Conservation (phyloP, 35 echinoderm and acorn worm species). For the Chiridota heheva region DNA sequence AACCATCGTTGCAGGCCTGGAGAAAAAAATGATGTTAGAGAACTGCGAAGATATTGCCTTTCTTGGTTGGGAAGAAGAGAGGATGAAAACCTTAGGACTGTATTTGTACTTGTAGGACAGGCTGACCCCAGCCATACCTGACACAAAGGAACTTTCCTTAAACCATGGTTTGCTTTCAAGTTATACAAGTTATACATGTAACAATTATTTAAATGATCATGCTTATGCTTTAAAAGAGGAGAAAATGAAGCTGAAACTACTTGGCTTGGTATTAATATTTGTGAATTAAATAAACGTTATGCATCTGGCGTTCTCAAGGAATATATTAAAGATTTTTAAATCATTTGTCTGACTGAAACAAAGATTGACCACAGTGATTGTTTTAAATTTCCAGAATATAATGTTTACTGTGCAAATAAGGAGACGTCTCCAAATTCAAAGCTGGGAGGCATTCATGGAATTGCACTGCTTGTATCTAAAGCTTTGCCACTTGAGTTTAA, state of each 20-base stretch:
- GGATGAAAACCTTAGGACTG: background rate
- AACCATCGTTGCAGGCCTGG: background rate
- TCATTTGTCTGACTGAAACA: constrained; percentile 41
- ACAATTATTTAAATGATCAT: background rate
- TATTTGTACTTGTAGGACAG: background rate
- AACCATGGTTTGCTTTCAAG: no score
- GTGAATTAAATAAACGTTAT: background rate
- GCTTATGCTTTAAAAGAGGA: background rate
- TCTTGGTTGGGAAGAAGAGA: background rate
- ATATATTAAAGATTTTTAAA: constrained; percentile 43
- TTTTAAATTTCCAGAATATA: constrained; percentile 19
- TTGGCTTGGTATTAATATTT: constrained; percentile 29
- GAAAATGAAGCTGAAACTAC: background rate
- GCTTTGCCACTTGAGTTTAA: background rate
- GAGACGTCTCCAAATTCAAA: background rate
- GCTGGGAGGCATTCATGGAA: constrained; percentile 31
- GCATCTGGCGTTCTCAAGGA: constrained; percentile 13
- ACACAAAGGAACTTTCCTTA: no score
- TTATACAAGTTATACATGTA: no score
- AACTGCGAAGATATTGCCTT: background rate
- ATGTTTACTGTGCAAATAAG: background rate
- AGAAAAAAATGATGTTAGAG: background rate
- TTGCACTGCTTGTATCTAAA: constrained; percentile 11
- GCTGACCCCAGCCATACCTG: background rate
- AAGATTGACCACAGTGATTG: constrained; percentile 18